phyloP scores from a whole-genome alignment of 2,797 vertebrate species.

The Onychomys torridus region DNA sequence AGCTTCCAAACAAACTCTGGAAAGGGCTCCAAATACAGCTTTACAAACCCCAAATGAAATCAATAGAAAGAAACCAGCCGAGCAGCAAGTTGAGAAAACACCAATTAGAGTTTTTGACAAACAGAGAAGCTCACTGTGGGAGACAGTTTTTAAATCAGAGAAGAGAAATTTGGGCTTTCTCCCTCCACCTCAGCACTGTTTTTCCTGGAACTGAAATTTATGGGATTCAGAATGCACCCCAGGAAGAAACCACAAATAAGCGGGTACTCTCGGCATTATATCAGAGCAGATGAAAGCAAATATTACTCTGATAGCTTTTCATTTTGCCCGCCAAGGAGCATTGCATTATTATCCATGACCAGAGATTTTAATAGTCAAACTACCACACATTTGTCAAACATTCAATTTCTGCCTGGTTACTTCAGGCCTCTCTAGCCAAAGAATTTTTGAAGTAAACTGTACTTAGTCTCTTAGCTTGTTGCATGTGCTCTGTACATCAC shows the following conservation, averaged over 20 bases:
- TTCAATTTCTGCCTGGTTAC: conserved; percentile 74
- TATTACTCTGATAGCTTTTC: conserved; percentile 81
- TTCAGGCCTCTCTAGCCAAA: conserved; percentile 25
- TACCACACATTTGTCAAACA: conserved; percentile 75
- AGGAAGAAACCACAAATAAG: conserved; percentile 79
- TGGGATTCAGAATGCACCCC: conserved; percentile 79
- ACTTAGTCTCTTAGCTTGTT: neutral
- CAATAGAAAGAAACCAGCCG: conserved; percentile 87
- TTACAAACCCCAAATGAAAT: conserved; percentile 85
- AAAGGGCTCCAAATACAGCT: conserved; percentile 84
- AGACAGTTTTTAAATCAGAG: conserved; percentile 83
- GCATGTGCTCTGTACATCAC: neutral
- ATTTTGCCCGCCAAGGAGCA: conserved; percentile 71
- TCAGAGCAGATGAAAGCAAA: conserved; percentile 77
- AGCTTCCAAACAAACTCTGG: conserved; percentile 83
- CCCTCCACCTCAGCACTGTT: conserved; percentile 71
- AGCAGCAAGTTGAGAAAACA: conserved; percentile 87
- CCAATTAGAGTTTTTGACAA: conserved; percentile 88
- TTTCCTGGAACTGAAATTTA: conserved; percentile 76
- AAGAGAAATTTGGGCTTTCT: conserved; percentile 83
- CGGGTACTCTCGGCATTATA: conserved; percentile 66
- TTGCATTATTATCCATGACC: conserved; percentile 70
- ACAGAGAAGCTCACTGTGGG: conserved; percentile 81
- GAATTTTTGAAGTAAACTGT: conserved; percentile 35
- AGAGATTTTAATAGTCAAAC: conserved; percentile 77